Evolutionary conservation across 2,797 vertebrate genomes (phyloP).

Genomic region (Schizopygopsis malacanthus): DNA sequence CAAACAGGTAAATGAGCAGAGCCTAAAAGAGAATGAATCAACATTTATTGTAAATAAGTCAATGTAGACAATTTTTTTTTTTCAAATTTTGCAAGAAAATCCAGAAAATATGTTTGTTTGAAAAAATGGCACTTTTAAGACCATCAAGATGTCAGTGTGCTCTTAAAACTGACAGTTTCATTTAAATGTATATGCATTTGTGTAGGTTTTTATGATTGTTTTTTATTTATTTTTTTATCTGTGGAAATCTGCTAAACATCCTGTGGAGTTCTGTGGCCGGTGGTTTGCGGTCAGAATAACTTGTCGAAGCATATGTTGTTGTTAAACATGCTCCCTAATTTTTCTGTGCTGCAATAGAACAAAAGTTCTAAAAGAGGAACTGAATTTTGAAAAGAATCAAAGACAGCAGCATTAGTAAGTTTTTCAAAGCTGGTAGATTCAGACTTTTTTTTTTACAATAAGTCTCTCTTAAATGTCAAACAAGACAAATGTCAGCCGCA

Average conservation of each 20-base stretch:
- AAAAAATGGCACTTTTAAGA: not conserved
- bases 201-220: no score
- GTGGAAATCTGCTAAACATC: not conserved
- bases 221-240: not conserved
- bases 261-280: not conserved
- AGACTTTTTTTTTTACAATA: constrained; percentile 1
- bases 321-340: not conserved
- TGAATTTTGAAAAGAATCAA: constrained; percentile 5
- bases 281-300: not conserved
- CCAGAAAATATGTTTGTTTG: not conserved
- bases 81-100: not conserved
- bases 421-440: constrained; percentile 24
- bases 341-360: constrained; percentile 5
- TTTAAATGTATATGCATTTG: not conserved
- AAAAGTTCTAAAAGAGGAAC: not conserved
- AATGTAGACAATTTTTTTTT: not conserved
- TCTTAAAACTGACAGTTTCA: not conserved
- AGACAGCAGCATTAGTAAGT: not conserved
- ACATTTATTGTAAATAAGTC: not conserved
- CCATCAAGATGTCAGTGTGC: not conserved
- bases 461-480: constrained; percentile 30
- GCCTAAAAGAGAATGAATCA: constrained; percentile 64
- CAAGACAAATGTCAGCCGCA: constrained; percentile 26
- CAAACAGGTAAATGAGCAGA: constrained; percentile 78
- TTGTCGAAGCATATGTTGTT: not conserved